Base-by-base conservation (phyloP, 1,140 invertebrate species). In the Episyrphus balteatus region DNA sequence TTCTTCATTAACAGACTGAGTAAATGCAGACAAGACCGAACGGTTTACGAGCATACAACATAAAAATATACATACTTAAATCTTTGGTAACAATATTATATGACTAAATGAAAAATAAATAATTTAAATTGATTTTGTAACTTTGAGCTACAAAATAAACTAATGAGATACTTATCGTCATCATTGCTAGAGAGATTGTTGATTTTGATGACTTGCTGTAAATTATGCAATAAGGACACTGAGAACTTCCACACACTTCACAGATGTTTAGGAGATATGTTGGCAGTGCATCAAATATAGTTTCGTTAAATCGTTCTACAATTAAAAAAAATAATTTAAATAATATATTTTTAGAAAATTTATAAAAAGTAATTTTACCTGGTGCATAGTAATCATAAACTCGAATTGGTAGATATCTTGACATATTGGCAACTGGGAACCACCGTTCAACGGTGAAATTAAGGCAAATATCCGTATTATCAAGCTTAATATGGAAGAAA, bases 381-480 rank as follows among this genome's bases (percentile, higher is more conserved):
- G 93, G 93, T 48, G 93, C 84, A 74, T 97, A 97, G 61, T 94
- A 97, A 72, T 97, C 93, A 66, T 95, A 97, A 8, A 97, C 81
- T 53, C 89, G 78, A 40, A 94, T 82, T 5, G 88, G 82, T 51
- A 96, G 75, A 66, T 91, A 92, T 31, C 89, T 78, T 0, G 93
- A 93, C 84, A 95, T 90, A 70, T 98, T 98, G 12, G 93, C 94
- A 5, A 96, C 91, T 11, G 93, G 94, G 71, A 80, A 88, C 92
- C 92, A 97, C 51, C 94, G 75, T 70, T 94, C 88, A 18, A 94
- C 80, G 0, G 88, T 91, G 57, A 96, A 92, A 61, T 89, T 84
- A 0, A 97, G 82, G 64, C 94, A 98, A 1, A 86, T 93, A 47
- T 82, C 78, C 62, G 84, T 80, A 2, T 75, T 65, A 58, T 90